Conservation (phyloP, 2,113 vertebrate species). For the Ceyx cyanopectus region DNA sequence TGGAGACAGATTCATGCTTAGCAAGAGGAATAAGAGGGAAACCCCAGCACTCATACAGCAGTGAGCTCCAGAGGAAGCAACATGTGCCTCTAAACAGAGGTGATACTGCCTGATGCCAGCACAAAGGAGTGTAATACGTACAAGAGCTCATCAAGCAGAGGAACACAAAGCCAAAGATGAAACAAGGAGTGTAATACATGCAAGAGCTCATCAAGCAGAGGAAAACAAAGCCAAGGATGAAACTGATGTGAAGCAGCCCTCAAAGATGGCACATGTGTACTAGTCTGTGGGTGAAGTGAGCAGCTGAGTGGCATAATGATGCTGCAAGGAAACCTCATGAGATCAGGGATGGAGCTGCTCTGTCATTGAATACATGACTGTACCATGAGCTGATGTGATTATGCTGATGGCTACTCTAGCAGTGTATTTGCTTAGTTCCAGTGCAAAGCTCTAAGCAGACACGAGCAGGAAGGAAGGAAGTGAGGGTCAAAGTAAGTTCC, state of each 20-base stretch:
- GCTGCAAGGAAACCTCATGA: not conserved
- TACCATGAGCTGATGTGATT: not conserved
- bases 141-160: not conserved
- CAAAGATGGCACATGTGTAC: not conserved
- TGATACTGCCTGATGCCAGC: not conserved
- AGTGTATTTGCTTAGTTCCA: not conserved
- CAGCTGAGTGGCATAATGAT: not conserved
- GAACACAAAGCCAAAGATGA: not conserved
- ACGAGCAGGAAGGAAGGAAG: not conserved
- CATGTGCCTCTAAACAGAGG: not conserved
- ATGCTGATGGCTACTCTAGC: not conserved
- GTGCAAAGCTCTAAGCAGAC: not conserved
- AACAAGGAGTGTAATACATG: fast-evolving
- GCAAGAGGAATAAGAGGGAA: not conserved
- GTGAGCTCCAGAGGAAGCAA: not conserved
- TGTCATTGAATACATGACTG: not conserved
- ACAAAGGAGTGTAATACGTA: not conserved
- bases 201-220: not conserved
- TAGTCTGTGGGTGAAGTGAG: not conserved
- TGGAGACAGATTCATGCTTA: not conserved
- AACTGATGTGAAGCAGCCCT: not conserved
- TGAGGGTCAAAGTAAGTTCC: not conserved
- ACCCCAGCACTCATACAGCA: not conserved
- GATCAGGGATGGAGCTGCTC: not conserved
- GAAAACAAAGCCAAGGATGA: not conserved